A percentile compares a stretch with the other conserved stretches of the same genome.
phyloP scores from a whole-genome alignment of 2,888 invertebrate species.

The Pristionchus maxplancki region DNA sequence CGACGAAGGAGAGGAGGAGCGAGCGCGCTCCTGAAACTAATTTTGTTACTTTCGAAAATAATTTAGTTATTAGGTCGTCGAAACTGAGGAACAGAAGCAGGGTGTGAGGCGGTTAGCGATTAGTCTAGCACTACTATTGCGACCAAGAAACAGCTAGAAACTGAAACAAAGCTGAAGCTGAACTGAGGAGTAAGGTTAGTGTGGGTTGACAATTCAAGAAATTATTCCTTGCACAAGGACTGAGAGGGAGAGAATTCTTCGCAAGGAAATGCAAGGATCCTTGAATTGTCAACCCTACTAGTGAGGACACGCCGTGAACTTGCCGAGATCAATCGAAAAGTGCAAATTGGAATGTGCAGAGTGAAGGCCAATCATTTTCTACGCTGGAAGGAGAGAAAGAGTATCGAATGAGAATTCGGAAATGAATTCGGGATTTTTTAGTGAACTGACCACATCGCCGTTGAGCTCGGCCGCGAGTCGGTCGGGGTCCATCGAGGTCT shows the following conservation, averaged over 20 bases:
- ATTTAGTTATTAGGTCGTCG: neutral
- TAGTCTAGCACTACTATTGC: neutral
- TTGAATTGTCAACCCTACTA: no score
- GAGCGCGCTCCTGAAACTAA: conserved; percentile 26
- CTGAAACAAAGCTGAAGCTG: neutral
- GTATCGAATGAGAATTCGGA: neutral
- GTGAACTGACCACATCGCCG: neutral
- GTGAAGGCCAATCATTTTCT: conserved; percentile 44
- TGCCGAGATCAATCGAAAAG: conserved; percentile 31
- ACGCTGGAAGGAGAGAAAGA: conserved; percentile 29
- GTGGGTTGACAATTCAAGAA: no score
- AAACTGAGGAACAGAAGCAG: neutral
- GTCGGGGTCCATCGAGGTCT: conserved; percentile 45
- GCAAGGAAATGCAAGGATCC: no score
- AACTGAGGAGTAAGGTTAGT: neutral
- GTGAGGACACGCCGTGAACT: conserved; percentile 19
- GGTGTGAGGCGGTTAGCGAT: neutral
- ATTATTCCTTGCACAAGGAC: no score
- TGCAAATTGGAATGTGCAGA: neutral
- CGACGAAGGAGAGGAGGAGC: conserved; percentile 2
- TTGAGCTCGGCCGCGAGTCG: neutral
- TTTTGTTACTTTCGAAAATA: neutral
- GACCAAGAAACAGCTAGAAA: neutral
- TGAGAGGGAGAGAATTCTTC: no score
- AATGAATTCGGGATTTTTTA: neutral